Evolutionary conservation across 2,113 vertebrate species (phyloP), one percentile per base, ranked within the genome.

Genomic region (Connochaetes taurinus): DNA sequence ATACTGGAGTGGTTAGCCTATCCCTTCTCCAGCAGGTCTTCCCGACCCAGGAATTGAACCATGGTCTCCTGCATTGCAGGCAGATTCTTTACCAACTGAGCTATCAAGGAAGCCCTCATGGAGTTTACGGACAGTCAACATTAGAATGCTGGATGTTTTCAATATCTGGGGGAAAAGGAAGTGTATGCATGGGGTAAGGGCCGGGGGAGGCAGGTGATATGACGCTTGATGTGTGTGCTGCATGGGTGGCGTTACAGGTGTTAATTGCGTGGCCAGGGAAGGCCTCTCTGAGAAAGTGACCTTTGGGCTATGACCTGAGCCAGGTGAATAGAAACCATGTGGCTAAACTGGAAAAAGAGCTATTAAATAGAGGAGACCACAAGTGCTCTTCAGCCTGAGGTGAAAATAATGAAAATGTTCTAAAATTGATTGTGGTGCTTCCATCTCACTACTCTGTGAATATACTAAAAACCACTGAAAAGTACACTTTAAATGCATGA

Each of bases 131-230:
- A 67, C 31, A 90, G 31, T 60, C 55, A 83, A 53, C 7, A 91
- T 80, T 57, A 80, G 78, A 62, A 93, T 94, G 67, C 7, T 64
- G 33, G 81, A 31, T 92, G 47, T 88, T 33, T 60, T 92, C 55
- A 47, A 47, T 45, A 21, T 43, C 45, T 76, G 84, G 83, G 62
- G 13, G 55, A 87, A 60, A 58, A 57, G 40, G 29, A 80, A 47
- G 76, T 47, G 76, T 47, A 10, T 80, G 27, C 50, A 14, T 78
- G 1, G 21, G 27, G 36, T 50, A 53, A 19, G 33, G 74, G 33
- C 53, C 14, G 8, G 19, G 40, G 16, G 67, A 11, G 16, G 7
- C 43, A 33, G 62, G 19, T 2, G 12, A 33, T 29, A n/a, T 9
- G 43, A 27, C 14, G 33, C n/a, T 31, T 6, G 4, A 12, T 40